phyloP scores from a whole-genome alignment of 2,113 vertebrate genomes.

The Amphiprion percula region DNA sequence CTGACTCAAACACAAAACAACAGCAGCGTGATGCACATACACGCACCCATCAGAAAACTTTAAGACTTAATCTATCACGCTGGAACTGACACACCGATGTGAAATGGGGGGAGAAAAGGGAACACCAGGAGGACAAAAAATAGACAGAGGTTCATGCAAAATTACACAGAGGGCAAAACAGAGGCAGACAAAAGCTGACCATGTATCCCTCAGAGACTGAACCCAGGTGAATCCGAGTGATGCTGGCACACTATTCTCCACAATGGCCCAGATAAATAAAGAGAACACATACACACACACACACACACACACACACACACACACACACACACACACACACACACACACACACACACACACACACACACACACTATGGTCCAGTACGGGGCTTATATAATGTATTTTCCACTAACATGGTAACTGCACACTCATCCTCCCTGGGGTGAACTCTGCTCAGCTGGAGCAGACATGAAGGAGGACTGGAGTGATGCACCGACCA shows the following conservation, averaged over 20 bases:
- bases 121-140: slow-evolving; percentile 17
- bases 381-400: slow-evolving; percentile 72
- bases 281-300: slow-evolving; percentile 30
- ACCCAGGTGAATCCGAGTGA: slow-evolving; percentile 68
- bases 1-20: slow-evolving; percentile 61
- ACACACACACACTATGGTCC: slow-evolving; percentile 30
- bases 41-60: slow-evolving; percentile 57
- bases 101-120: slow-evolving; percentile 28
- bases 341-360: slow-evolving; percentile 20
- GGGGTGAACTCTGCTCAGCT: slow-evolving; percentile 70
- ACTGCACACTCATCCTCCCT: slow-evolving; percentile 76
- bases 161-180: slow-evolving; percentile 12
- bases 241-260: slow-evolving; percentile 53
- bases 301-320: slow-evolving; percentile 24
- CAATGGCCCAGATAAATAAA: slow-evolving; percentile 68
- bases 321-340: slow-evolving; percentile 20
- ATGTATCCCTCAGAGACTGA: slow-evolving; percentile 51
- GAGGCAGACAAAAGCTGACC: slow-evolving; percentile 35
- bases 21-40: slow-evolving; percentile 22
- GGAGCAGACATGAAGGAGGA: slow-evolving; percentile 56
- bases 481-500: slow-evolving; percentile 20
- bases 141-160: slow-evolving; percentile 28
- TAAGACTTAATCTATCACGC: slow-evolving; percentile 75
- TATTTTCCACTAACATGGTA: slow-evolving; percentile 75
- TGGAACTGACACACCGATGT: slow-evolving; percentile 45